These are phyloP conservation scores for Sprattus sprattus DNA, from an alignment of 2,113 vertebrate species.

Conservation along the genomic window DNA sequence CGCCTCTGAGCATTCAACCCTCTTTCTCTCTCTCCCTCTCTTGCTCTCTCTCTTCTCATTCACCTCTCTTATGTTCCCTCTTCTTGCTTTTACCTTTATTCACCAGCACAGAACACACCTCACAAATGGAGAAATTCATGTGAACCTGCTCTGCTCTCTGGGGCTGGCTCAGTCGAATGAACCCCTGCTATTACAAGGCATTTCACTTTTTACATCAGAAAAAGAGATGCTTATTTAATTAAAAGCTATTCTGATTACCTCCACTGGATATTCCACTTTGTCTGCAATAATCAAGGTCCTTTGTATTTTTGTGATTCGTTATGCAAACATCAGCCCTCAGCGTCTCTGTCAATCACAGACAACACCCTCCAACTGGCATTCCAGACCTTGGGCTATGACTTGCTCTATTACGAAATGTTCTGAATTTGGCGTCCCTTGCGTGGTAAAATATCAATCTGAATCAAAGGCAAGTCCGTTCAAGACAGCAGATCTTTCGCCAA, in stretches of 20 bases:
- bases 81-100: background rate
- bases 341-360: background rate
- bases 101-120: background rate
- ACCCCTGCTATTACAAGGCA: background rate
- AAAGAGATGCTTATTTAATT: background rate
- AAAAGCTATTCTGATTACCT: background rate
- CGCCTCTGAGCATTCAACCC: constrained; percentile 33
- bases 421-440: constrained; percentile 13
- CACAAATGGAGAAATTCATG: background rate
- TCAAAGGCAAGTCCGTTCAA: constrained; percentile 42
- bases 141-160: background rate
- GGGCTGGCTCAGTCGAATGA: background rate
- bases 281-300: too few relatives aligned
- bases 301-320: too few relatives aligned
- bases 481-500: background rate
- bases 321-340: background rate
- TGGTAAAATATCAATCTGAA: constrained; percentile 1
- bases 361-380: constrained; percentile 42
- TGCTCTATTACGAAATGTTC: constrained; percentile 12
- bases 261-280: background rate
- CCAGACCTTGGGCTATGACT: constrained; percentile 40
- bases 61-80: background rate
- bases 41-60: background rate
- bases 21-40: constrained; percentile 25
- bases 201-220: background rate